Percentiles rank a stretch among this genome's conserved stretches.
These are phyloP conservation scores for Silurus aristotelis DNA, from an alignment of 2,797 vertebrate genomes.

Conservation along the genomic window DNA sequence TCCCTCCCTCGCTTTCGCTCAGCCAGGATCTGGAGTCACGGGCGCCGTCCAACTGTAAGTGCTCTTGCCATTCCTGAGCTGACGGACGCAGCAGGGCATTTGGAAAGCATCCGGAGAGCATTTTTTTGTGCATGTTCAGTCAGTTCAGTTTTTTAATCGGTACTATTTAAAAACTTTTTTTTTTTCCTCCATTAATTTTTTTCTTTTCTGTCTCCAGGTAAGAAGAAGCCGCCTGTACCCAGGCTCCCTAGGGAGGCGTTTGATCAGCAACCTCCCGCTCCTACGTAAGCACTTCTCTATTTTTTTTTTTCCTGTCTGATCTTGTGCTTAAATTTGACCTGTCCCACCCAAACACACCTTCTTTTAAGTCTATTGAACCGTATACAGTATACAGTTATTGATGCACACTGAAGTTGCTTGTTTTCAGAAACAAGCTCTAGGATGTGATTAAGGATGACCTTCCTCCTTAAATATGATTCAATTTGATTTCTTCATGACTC, in stretches of 20 bases:
- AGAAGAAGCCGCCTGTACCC: slow-evolving; percentile 83
- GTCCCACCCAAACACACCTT: neutral
- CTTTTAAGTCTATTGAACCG: too few species aligned
- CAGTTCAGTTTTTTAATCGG: neutral
- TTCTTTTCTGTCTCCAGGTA: slow-evolving; percentile 71
- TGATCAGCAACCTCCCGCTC: slow-evolving; percentile 83
- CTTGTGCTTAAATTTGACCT: neutral
- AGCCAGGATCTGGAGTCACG: slow-evolving; percentile 65
- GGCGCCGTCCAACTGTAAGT: slow-evolving; percentile 59
- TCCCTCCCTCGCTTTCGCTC: slow-evolving; percentile 41
- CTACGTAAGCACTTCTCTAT: slow-evolving; percentile 77
- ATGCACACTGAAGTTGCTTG: neutral
- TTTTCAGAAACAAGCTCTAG: neutral
- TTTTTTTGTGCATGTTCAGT: neutral
- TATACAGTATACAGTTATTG: neutral
- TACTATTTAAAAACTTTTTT: too few species aligned
- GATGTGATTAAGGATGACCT: slow-evolving; percentile 31
- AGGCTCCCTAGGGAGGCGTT: slow-evolving; percentile 90
- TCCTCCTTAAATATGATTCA: neutral
- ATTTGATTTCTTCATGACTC: slow-evolving; percentile 48
- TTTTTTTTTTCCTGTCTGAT: neutral
- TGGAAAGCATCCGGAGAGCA: neutral
- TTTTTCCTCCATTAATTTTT: neutral
- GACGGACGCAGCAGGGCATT: neutral
- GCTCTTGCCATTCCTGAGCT: neutral